phyloP scores from a whole-genome alignment of 2,888 invertebrate genomes.

The Tanypteryx hageni region DNA sequence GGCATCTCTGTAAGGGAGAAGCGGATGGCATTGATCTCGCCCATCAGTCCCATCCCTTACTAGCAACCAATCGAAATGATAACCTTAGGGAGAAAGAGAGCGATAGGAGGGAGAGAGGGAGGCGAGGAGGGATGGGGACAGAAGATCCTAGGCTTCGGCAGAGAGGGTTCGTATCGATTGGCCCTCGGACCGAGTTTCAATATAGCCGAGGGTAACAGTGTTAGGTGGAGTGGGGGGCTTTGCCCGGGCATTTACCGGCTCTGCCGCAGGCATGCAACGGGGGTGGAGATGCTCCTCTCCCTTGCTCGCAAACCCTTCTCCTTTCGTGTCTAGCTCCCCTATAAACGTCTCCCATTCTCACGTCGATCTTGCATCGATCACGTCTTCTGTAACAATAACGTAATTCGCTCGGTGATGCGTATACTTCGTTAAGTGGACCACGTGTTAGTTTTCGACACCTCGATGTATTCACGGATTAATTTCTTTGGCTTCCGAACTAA shows the following conservation, averaged over 20 bases:
- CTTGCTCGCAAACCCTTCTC: neutral
- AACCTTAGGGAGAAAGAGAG: neutral
- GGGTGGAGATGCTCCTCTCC: neutral
- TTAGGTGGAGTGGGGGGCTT: neutral
- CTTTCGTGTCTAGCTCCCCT: neutral
- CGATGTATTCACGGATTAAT: no score
- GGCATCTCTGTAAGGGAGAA: neutral
- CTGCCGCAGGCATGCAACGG: slow-evolving; percentile 29
- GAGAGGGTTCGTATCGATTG: slow-evolving; percentile 38
- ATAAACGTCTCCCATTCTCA: neutral
- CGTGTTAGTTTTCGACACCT: no score
- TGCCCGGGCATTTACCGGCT: slow-evolving; percentile 55
- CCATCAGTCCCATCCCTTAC: neutral
- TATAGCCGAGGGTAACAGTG: slow-evolving; percentile 19
- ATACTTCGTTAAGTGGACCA: no score
- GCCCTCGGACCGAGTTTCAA: slow-evolving; percentile 48
- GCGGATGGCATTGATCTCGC: neutral
- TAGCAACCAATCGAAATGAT: neutral
- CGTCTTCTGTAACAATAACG: neutral
- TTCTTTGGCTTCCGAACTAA: no score
- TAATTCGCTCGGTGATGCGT: no score
- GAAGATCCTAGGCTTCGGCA: neutral
- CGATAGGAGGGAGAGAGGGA: neutral
- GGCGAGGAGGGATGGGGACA: neutral
- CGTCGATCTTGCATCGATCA: neutral